Base-by-base conservation (phyloP, 2,113 vertebrate genomes). In the Salvelinus fontinalis region DNA sequence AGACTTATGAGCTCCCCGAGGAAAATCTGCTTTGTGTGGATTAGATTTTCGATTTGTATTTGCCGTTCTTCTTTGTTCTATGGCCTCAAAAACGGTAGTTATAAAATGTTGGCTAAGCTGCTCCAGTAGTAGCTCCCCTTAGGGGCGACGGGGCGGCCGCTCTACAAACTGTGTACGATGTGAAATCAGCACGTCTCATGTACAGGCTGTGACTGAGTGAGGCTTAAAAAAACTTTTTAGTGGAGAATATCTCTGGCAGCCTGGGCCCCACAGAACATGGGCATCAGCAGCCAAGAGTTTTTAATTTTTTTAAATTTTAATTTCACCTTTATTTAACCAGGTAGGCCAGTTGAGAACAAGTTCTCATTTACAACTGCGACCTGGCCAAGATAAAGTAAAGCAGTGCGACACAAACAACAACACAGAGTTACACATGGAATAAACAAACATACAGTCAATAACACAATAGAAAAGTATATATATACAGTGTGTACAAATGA, bases 21-120 rank as follows among this genome's bases (percentile, higher is more conserved):
- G 62, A 79, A 80, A 88, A 85, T 85, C 76, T 75, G 54, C 80
- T 88, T 87, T 86, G 39, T 4, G 18, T 12, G 62, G 49, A 77
- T 75, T 62, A 20, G 48, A 80, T 80, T 44, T 79, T 69, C 11
- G 24, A 29, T 67, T 67, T 80, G 4, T 62, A 22, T 76, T 51
- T 6, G 24, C 81, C 54, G n/a, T 31, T 73, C 66, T 68, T 64
- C 27, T 76, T 60, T 69, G 20, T 81, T 20, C 65, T 12, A n/a
- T 59, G 24, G 75, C 48, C 24, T 29, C 34, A 44, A 68, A 62
- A 65, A 66, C 29, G 24, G 44, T 20, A 44, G 39, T 44, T 68
- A 57, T 11, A 51, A 31, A 14, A 65, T 75, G 49, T 75, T 39
- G 59, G 70, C 59, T 20, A 67, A 69, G 60, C 57, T 57, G 20